Evolutionary conservation across 2,888 invertebrate genomes (phyloP), one percentile per base, ranked within the genome.

Genomic region (Heliconius cydno): DNA sequence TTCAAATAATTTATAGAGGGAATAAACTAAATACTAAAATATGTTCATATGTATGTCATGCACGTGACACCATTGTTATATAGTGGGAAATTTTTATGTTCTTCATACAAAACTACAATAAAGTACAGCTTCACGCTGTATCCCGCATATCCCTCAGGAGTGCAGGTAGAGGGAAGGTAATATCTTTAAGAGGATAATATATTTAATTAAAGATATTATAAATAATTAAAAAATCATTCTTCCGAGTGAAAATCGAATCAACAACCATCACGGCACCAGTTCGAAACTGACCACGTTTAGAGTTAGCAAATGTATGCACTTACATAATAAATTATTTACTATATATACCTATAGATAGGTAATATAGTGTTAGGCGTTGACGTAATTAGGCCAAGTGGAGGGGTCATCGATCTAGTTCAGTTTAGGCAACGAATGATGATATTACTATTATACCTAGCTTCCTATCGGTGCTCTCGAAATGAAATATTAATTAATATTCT

Each of bases 361-460:
- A 30, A n/a, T 72, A 72, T 57, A 57, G n/a, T 30, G 57, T 30
- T 57, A 72, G 34, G 57, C 41, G 41, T 41, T 57, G 72, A 57
- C 57, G 72, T 34, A 72, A 72, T 72, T 57, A 57, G 72, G 57
- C 30, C 57, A 52, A 34, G 34, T 57, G 72, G 57, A 13, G 52
- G 52, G 72, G 72, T 72, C 72, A 72, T 72, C 57, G 72, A 28
- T 57, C 72, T 57, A 57, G 72, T n/a, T 72, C 34, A 57, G 72
- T 57, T 57, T 72, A 34, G 72, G 72, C 57, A 57, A 34, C 57
- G 22, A 71, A 52, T 71, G 57, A 57, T 34, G 30, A 57, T 19
- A 52, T 57, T n/a, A 72, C 30, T 72, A 57, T 34, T 30, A 57
- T 77, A 60, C 52, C 13, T 77, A 41, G 25, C 25, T n/a, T 22